phyloP scores from a whole-genome alignment of 1,140 invertebrate species.

The Antheraea mylitta region DNA sequence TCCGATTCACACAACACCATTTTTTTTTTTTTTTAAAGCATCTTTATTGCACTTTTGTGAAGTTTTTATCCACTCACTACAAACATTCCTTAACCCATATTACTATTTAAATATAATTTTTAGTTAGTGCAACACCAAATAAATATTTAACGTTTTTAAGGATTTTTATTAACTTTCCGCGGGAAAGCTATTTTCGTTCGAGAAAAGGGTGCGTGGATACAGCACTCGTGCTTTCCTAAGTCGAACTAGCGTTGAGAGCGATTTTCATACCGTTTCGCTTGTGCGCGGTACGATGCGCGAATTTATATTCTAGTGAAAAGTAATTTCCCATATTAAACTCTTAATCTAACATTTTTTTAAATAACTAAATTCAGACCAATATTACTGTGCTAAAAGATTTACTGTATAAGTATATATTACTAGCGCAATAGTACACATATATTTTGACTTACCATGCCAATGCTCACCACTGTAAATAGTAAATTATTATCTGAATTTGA shows the following conservation, averaged over 20 bases:
- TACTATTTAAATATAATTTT: neutral
- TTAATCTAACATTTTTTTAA: neutral
- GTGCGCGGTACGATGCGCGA: slow-evolving; percentile 52
- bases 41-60: slow-evolving; percentile 16
- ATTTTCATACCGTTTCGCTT: slow-evolving; percentile 24
- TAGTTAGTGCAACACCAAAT: neutral
- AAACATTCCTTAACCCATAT: neutral
- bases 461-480: too few relatives aligned
- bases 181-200: slow-evolving; percentile 38
- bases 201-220: slow-evolving; percentile 28
- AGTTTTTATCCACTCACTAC: neutral
- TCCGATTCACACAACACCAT: slow-evolving; percentile 27
- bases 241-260: slow-evolving; percentile 39
- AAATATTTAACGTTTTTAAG: slow-evolving; percentile 11
- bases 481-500: too few relatives aligned
- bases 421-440: too few relatives aligned
- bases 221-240: slow-evolving; percentile 36
- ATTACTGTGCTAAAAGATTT: too few relatives aligned
- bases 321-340: neutral
- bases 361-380: too few relatives aligned
- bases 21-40: slow-evolving; percentile 17
- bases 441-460: too few relatives aligned
- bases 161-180: slow-evolving; percentile 44
- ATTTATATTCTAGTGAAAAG: neutral
- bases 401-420: too few relatives aligned